A percentile compares a stretch with the other conserved stretches of the same genome.
Evolutionary conservation across 2,797 vertebrate genomes (phyloP).

Genomic region (Danio jaintianensis): DNA sequence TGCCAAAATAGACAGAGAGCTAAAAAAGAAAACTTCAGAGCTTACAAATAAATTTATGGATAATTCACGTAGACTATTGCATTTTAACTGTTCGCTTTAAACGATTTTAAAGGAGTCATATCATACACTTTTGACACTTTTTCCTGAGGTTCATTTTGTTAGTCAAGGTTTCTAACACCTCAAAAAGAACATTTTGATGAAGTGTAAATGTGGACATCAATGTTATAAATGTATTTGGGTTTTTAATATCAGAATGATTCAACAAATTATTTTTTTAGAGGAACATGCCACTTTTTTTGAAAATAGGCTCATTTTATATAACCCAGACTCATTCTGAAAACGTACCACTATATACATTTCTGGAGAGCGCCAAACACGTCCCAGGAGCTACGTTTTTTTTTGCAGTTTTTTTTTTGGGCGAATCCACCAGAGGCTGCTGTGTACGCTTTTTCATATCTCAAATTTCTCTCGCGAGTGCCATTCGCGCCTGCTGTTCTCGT

Average conservation of each 20-base stretch:
- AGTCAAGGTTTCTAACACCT: not conserved
- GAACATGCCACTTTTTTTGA: too few species aligned
- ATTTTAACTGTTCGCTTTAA: not conserved
- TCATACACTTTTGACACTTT: not conserved
- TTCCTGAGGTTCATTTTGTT: slow-evolving; percentile 2
- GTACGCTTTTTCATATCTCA: too few species aligned
- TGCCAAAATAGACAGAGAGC: not conserved
- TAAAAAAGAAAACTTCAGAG: not conserved
- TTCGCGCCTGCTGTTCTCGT: too few species aligned
- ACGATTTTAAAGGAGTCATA: slow-evolving; percentile 2
- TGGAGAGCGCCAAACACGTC: too few species aligned
- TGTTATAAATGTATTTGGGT: not conserved
- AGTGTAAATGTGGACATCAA: not conserved
- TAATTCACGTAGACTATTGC: slow-evolving; percentile 17
- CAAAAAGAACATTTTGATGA: slow-evolving; percentile 3
- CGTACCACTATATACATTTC: too few species aligned
- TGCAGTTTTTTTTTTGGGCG: too few species aligned
- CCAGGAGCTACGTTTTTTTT: too few species aligned
- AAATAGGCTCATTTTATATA: too few species aligned
- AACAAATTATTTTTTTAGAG: not conserved
- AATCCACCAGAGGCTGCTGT: too few species aligned
- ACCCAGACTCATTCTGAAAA: too few species aligned
- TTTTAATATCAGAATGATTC: not conserved
- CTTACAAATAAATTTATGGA: not conserved
- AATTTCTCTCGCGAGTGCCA: too few species aligned